Conservation (phyloP, 2,113 vertebrate species). For the Sapayoa aenigma region DNA sequence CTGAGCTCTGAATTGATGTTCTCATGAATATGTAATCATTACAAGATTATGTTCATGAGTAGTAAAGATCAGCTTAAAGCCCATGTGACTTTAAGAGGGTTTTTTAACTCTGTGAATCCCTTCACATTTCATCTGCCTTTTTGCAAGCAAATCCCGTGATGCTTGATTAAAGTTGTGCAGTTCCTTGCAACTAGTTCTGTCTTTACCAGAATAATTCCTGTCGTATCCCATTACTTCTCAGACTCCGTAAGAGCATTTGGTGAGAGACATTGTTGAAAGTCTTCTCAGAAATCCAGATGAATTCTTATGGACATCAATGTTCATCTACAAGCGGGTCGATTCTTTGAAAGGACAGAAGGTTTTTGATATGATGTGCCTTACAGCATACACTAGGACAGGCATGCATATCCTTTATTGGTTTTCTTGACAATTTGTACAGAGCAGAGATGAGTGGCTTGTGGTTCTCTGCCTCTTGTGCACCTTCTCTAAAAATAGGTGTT, state of each 20-base stretch:
- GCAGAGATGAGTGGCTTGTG: background rate
- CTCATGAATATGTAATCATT: background rate
- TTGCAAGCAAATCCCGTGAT: background rate
- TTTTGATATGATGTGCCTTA: background rate
- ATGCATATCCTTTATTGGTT: background rate
- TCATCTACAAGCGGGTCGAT: background rate
- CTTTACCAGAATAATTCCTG: background rate
- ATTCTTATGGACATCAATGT: background rate
- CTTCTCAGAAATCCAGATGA: background rate
- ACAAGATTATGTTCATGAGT: background rate
- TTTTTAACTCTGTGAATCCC: background rate
- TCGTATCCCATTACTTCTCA: background rate
- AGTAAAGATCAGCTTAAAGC: background rate
- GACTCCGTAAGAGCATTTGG: background rate
- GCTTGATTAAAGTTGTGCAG: background rate
- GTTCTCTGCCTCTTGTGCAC: background rate
- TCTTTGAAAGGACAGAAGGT: background rate
- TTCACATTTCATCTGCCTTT: background rate
- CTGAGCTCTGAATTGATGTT: background rate
- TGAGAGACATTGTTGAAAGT: background rate
- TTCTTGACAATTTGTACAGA: background rate
- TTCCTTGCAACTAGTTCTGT: background rate
- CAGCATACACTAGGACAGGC: background rate
- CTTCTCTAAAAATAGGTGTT: constrained; percentile 18
- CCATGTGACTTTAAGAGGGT: background rate